Evolutionary conservation across 92 coral and sea anemone genomes (phyloP).

Genomic region (Epizoanthus stellaris): DNA sequence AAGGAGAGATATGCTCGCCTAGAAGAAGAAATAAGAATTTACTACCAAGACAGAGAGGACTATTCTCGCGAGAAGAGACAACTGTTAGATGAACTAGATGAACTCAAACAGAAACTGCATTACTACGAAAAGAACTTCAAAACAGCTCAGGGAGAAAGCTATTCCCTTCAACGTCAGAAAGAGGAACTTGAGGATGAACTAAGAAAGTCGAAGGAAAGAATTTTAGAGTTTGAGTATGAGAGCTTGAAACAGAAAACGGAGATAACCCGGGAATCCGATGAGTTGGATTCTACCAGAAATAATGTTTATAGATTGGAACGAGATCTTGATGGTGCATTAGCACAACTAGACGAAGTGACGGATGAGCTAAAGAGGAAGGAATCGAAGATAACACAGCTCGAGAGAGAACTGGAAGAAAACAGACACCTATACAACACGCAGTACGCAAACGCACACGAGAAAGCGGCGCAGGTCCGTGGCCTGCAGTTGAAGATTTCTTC

Average conservation of each 20-base stretch:
- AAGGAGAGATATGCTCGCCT: constrained; percentile 37
- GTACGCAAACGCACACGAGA: constrained; percentile 63
- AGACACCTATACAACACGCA: constrained; percentile 55
- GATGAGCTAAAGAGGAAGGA: constrained; percentile 55
- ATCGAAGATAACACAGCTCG: constrained; percentile 58
- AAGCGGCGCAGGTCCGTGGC: constrained; percentile 62
- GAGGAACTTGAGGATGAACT: constrained; percentile 67
- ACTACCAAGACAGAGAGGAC: constrained; percentile 38
- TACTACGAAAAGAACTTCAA: too few relatives aligned
- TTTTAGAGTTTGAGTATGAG: constrained; percentile 62
- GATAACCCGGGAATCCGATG: constrained; percentile 47
- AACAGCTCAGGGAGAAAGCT: background rate
- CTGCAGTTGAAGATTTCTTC: constrained; percentile 63
- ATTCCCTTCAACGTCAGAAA: constrained; percentile 7
- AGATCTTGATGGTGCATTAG: constrained; percentile 52
- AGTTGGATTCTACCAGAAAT: constrained; percentile 44
- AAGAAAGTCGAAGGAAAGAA: constrained; percentile 60
- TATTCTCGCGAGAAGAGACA: constrained; percentile 25
- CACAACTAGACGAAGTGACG: constrained; percentile 45
- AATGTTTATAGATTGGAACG: constrained; percentile 56
- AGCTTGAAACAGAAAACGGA: constrained; percentile 48
- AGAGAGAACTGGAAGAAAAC: constrained; percentile 72
- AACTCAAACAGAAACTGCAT: constrained; percentile 14
- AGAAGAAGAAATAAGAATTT: constrained; percentile 40
- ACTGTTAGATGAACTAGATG: constrained; percentile 4